A percentile compares a stretch with the other conserved stretches of the same genome.
These are phyloP conservation scores for Papilio aristodemus DNA, from an alignment of 1,140 invertebrate genomes.

Conservation along the genomic window DNA sequence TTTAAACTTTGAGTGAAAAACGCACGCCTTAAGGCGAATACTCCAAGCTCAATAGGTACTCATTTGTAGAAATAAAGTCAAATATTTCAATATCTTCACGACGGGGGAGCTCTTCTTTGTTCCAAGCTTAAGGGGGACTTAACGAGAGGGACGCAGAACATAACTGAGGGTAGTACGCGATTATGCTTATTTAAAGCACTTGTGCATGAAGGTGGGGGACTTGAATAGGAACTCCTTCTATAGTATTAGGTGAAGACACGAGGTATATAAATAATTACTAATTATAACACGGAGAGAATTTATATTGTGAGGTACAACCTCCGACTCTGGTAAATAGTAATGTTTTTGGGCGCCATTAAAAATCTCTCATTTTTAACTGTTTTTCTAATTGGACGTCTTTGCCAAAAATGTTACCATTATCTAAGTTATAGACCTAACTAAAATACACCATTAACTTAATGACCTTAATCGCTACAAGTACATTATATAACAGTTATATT, in stretches of 20 bases:
- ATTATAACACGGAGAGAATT: too few species aligned
- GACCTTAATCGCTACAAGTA: too few species aligned
- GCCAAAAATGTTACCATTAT: too few species aligned
- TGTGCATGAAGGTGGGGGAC: neutral
- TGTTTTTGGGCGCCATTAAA: too few species aligned
- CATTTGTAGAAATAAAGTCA: constrained; percentile 21
- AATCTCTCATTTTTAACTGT: too few species aligned
- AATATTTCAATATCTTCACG: constrained; percentile 31
- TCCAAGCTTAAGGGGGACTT: constrained; percentile 14
- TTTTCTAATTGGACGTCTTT: too few species aligned
- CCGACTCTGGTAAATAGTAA: too few species aligned
- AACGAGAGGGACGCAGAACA: neutral
- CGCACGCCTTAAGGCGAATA: neutral
- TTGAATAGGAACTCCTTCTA: neutral
- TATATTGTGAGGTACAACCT: too few species aligned
- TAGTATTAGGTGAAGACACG: neutral
- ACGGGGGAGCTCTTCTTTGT: constrained; percentile 8
- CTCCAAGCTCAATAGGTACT: neutral
- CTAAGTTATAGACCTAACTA: too few species aligned
- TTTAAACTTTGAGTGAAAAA: neutral
- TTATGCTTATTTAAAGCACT: constrained; percentile 18
- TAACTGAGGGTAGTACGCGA: constrained; percentile 6
- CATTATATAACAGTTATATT: too few species aligned
- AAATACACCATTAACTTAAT: too few species aligned
- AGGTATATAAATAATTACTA: constrained; percentile 2